Conservation (phyloP, 2,888 invertebrate species). For the Lithophane ornitopus region DNA sequence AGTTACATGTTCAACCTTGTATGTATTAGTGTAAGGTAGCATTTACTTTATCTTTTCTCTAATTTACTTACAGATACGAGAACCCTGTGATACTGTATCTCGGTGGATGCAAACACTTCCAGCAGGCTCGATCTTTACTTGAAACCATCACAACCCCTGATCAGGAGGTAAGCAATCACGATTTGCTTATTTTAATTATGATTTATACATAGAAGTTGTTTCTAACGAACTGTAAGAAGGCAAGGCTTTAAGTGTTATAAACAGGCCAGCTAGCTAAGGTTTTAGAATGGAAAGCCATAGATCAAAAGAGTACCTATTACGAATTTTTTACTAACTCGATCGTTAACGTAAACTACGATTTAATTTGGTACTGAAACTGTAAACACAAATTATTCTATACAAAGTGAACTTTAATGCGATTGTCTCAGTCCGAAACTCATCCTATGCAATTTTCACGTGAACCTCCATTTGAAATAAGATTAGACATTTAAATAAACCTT, state of each 20-base stretch:
- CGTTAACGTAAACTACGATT: background rate
- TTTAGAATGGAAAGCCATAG: background rate
- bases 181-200: background rate
- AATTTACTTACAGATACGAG: conserved; percentile 79
- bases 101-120: conserved; percentile 97
- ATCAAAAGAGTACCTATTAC: background rate
- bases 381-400: background rate
- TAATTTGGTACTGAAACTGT: no score
- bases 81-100: conserved; percentile 93
- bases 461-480: no score
- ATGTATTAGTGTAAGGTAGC: background rate
- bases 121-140: conserved; percentile 96
- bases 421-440: background rate
- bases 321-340: background rate
- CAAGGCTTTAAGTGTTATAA: background rate
- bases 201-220: background rate
- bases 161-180: conserved; percentile 91
- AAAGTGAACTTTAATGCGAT: background rate
- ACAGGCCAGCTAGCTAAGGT: background rate
- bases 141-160: conserved; percentile 96
- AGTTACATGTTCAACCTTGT: background rate
- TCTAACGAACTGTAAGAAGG: background rate
- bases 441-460: background rate
- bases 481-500: no score
- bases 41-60: conserved; percentile 69